phyloP scores from a whole-genome alignment of 2,113 vertebrate genomes.

The Petroica traversi region DNA sequence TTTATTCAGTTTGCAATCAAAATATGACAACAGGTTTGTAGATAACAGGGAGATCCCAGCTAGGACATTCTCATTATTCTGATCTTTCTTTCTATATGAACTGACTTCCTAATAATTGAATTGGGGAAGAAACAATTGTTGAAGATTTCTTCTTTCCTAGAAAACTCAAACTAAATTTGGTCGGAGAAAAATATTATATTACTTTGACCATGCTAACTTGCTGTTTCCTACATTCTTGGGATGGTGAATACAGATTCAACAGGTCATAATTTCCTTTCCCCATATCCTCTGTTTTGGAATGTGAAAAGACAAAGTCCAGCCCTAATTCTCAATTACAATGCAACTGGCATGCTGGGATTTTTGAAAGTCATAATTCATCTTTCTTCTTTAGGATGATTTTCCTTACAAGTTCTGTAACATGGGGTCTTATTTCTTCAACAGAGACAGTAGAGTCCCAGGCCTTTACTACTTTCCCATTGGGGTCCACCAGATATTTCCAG shows the following conservation, averaged over 20 bases:
- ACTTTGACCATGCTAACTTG: background rate
- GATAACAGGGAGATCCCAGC: background rate
- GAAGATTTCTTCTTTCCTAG: background rate
- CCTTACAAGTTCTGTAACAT: constrained; percentile 85
- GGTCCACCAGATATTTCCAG: constrained; percentile 93
- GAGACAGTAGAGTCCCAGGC: constrained; percentile 88
- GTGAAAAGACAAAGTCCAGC: background rate
- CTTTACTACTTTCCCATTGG: constrained; percentile 85
- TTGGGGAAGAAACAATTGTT: background rate
- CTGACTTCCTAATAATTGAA: background rate
- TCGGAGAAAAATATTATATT: background rate
- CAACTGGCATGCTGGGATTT: background rate
- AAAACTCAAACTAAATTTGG: background rate
- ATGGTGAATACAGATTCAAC: background rate
- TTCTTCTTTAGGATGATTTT: constrained; percentile 91
- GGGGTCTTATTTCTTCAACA: constrained; percentile 86
- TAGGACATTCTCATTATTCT: background rate
- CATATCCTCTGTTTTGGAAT: background rate
- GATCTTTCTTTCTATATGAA: background rate
- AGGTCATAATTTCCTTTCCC: background rate
- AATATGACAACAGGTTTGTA: background rate
- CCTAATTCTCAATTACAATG: background rate
- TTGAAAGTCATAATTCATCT: constrained; percentile 83
- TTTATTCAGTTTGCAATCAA: background rate
- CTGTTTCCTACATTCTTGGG: background rate